Conservation (phyloP, 1,140 invertebrate genomes). For the Cyclina sinensis region DNA sequence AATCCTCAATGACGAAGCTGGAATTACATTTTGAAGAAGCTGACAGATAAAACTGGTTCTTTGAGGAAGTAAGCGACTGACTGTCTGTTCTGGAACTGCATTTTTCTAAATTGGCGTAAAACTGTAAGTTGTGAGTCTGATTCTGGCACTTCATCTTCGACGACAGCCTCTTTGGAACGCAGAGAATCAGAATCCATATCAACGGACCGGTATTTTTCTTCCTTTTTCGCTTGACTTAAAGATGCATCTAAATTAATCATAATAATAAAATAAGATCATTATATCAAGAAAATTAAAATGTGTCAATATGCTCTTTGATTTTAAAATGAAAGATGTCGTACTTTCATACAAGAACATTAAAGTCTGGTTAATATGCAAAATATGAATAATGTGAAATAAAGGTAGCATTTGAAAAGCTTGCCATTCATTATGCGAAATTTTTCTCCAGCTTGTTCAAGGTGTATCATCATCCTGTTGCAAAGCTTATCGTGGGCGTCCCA, state of each 20-base stretch:
- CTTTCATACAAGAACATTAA: no score
- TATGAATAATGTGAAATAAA: no score
- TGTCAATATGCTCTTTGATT: no score
- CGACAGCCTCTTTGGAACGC: no score
- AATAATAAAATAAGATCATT: no score
- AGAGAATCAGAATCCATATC: background rate
- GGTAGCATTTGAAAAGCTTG: background rate
- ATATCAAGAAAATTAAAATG: no score
- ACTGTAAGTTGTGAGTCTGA: no score
- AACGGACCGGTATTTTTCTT: slow-evolving; percentile 52
- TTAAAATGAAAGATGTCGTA: no score
- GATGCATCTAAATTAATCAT: slow-evolving; percentile 26
- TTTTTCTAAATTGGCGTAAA: no score
- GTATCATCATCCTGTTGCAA: slow-evolving; percentile 93
- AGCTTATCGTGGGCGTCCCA: slow-evolving; percentile 92
- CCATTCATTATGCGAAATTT: slow-evolving; percentile 71
- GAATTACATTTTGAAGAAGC: slow-evolving; percentile 27
- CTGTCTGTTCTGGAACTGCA: no score
- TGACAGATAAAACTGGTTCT: slow-evolving; percentile 65
- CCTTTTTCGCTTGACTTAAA: slow-evolving; percentile 37
- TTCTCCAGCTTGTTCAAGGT: slow-evolving; percentile 92
- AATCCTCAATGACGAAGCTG: slow-evolving; percentile 34
- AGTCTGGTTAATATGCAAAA: no score
- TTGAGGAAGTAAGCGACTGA: background rate
- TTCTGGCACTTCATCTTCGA: slow-evolving; percentile 9